phyloP scores from a whole-genome alignment of 2,888 invertebrate species.

The Morpho deidamia region DNA sequence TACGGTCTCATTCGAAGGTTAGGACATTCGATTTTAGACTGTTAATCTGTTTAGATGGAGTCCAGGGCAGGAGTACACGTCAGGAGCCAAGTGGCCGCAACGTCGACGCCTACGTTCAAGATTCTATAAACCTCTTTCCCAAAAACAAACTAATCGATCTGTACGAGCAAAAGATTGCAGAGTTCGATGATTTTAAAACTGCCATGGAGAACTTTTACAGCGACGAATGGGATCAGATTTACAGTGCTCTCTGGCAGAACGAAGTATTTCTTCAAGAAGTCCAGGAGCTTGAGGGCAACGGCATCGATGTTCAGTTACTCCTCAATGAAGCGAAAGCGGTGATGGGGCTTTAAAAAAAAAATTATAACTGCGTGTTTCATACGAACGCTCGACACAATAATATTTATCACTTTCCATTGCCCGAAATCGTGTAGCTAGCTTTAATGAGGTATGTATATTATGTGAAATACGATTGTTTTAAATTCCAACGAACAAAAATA shows the following conservation, averaged over 20 bases:
- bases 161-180: slow-evolving; percentile 49
- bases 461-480: no score
- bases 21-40: background rate
- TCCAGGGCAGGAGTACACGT: slow-evolving; percentile 17
- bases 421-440: no score
- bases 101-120: slow-evolving; percentile 25
- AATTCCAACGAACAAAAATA: no score
- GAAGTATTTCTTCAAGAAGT: slow-evolving; percentile 47
- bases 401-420: no score
- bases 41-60: background rate
- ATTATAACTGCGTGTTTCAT: no score
- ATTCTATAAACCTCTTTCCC: slow-evolving; percentile 28
- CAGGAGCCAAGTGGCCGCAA: slow-evolving; percentile 24
- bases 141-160: slow-evolving; percentile 44
- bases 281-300: slow-evolving; percentile 39
- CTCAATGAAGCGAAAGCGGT: slow-evolving; percentile 23
- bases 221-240: slow-evolving; percentile 47
- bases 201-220: slow-evolving; percentile 51
- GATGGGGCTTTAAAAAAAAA: slow-evolving; percentile 16
- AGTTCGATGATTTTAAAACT: slow-evolving; percentile 46
- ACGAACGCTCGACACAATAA: no score
- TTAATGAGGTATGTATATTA: no score
- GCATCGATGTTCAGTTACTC: slow-evolving; percentile 33
- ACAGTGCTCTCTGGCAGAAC: slow-evolving; percentile 44
- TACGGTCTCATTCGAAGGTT: no score